Evolutionary conservation across 2,888 invertebrate genomes (phyloP).

Genomic region (Athalia cordata): DNA sequence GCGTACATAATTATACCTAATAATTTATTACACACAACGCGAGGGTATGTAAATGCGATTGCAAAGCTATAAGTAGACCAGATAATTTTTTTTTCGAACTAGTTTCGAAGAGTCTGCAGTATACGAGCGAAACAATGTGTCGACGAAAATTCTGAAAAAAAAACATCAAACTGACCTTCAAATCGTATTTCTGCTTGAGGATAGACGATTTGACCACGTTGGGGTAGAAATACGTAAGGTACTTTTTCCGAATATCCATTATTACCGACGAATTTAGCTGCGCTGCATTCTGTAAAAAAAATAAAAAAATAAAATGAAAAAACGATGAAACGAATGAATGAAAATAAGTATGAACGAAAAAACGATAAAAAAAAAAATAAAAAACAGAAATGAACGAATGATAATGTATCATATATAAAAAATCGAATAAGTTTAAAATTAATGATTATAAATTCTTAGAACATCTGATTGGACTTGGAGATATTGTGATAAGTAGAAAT

Average conservation of each 20-base stretch:
- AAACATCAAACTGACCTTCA: constrained; percentile 78
- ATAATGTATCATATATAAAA: not conserved
- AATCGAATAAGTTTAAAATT: constrained; percentile 24
- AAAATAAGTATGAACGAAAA: constrained; percentile 12
- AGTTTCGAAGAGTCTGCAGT: no score
- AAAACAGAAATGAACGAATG: not conserved
- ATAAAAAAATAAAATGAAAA: constrained; percentile 50
- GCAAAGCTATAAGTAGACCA: no score
- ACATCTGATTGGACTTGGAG: no score
- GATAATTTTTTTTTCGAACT: no score
- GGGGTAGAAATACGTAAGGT: constrained; percentile 89
- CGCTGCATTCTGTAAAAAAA: constrained; percentile 81
- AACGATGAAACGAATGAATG: constrained; percentile 45
- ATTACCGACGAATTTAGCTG: constrained; percentile 87
- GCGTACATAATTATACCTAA: not conserved
- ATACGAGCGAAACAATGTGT: no score
- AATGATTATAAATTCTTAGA: no score
- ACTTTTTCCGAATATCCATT: constrained; percentile 84
- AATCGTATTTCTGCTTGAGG: constrained; percentile 91
- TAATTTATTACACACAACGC: no score
- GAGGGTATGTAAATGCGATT: no score
- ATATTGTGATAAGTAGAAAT: no score
- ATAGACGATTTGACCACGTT: constrained; percentile 91
- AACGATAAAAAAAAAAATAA: no score
- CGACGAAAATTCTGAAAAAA: not conserved